Conservation (phyloP, 2,113 vertebrate species). For the Phasianus colchicus region DNA sequence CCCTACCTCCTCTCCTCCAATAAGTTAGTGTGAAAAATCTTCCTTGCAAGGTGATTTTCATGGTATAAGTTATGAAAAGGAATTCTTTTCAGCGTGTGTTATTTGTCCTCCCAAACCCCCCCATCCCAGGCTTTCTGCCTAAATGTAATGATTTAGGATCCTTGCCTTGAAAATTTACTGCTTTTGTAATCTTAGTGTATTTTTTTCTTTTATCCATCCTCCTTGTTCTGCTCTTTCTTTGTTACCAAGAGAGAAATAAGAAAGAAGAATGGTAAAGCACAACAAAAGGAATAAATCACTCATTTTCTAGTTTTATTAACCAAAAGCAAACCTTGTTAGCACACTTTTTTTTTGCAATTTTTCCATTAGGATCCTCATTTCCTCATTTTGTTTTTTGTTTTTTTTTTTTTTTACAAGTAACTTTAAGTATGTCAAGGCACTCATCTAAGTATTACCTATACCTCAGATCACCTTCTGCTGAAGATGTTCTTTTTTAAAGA, state of each 20-base stretch:
- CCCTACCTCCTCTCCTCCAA: rapidly evolving
- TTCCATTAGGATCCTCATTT: background rate
- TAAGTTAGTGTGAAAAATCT: background rate
- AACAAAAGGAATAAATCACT: background rate
- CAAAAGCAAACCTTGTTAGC: background rate
- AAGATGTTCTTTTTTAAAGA: background rate
- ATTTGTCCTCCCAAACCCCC: background rate
- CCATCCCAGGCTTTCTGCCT: background rate
- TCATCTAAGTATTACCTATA: background rate
- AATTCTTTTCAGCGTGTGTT: background rate
- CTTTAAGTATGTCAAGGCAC: background rate
- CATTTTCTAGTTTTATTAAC: background rate
- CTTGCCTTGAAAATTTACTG: background rate
- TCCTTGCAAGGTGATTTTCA: background rate
- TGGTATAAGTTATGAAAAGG: background rate
- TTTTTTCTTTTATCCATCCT: background rate
- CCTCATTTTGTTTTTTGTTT: background rate
- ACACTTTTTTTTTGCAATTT: background rate
- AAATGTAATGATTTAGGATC: background rate
- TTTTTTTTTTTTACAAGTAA: background rate
- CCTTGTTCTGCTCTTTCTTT: background rate
- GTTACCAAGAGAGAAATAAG: background rate
- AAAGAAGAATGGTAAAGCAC: background rate
- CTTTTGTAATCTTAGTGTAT: background rate
- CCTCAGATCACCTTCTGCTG: background rate